A percentile compares a stretch with the other conserved stretches of the same genome.
phyloP scores from a whole-genome alignment of 2,888 invertebrate species.

The Torymus texanus region DNA sequence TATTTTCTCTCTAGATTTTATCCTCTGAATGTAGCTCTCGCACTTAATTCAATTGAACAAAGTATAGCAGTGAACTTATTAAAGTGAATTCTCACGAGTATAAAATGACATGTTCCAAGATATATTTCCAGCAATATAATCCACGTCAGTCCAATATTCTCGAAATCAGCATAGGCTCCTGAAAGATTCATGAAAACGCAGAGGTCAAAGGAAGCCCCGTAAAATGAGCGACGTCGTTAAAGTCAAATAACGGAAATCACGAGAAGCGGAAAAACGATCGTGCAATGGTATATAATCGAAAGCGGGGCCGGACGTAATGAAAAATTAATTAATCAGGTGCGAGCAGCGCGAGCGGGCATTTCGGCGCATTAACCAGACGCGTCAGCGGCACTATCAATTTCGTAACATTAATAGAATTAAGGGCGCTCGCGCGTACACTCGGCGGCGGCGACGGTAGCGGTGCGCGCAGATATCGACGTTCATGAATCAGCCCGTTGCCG shows the following conservation, averaged over 20 bases:
- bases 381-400: slow-evolving; percentile 30
- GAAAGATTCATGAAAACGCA: no score
- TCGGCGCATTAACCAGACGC: no score
- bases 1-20: background rate
- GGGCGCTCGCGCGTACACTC: background rate
- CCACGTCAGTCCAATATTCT: no score
- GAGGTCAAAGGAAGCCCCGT: no score
- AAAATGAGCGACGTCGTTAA: background rate
- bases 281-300: background rate
- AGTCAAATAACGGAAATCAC: background rate
- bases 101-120: no score
- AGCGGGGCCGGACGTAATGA: background rate
- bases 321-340: slow-evolving; percentile 27
- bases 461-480: slow-evolving; percentile 58
- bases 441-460: background rate
- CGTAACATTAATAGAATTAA: slow-evolving; percentile 48
- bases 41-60: background rate
- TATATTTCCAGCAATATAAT: no score
- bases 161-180: no score
- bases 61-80: no score
- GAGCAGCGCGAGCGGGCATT: background rate
- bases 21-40: background rate
- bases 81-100: no score
- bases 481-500: slow-evolving; percentile 59
- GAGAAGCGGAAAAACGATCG: background rate